Percentiles rank a stretch among this genome's conserved stretches.
These are phyloP conservation scores for Sipha maydis DNA, from an alignment of 2,888 invertebrate species.

Conservation along the genomic window DNA sequence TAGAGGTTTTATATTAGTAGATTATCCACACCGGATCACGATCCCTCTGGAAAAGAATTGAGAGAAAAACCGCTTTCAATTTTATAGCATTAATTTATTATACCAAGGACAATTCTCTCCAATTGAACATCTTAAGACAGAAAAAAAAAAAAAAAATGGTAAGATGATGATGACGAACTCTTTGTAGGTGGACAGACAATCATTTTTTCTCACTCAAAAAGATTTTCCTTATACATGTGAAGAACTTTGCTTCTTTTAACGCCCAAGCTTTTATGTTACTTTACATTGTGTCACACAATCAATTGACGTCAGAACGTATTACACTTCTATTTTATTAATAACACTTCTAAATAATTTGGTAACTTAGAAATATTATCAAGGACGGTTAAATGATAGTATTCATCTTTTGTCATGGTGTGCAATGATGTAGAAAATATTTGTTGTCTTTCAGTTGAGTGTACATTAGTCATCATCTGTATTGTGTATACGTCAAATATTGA, in stretches of 20 bases:
- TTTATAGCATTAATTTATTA: conserved; percentile 60
- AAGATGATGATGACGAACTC: conserved; percentile 54
- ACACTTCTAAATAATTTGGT: conserved; percentile 50
- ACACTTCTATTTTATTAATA: conserved; percentile 56
- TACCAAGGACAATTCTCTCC: conserved; percentile 58
- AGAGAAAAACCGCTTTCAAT: conserved; percentile 55
- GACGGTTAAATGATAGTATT: conserved; percentile 45
- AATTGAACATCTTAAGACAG: conserved; percentile 50
- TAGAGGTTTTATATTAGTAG: conserved; percentile 54
- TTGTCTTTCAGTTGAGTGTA: conserved; percentile 32
- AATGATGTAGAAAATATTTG: conserved; percentile 44
- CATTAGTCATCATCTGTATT: conserved; percentile 32
- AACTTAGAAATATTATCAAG: conserved; percentile 31
- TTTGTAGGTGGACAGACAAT: conserved; percentile 48
- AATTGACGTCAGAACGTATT: conserved; percentile 55
- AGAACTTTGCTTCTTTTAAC: conserved; percentile 55
- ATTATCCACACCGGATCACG: conserved; percentile 15
- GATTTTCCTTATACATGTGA: conserved; percentile 50
- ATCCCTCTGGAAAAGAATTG: conserved; percentile 35
- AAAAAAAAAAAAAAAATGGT: conserved; percentile 23
- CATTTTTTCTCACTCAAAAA: conserved; percentile 59
- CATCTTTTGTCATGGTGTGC: conserved; percentile 13
- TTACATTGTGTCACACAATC: conserved; percentile 55
- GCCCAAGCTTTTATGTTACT: conserved; percentile 48
- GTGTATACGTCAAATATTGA: conserved; percentile 19